Evolutionary conservation across 2,888 invertebrate genomes (phyloP), one percentile per base, ranked within the genome.

Genomic region (Galeruca laticollis): DNA sequence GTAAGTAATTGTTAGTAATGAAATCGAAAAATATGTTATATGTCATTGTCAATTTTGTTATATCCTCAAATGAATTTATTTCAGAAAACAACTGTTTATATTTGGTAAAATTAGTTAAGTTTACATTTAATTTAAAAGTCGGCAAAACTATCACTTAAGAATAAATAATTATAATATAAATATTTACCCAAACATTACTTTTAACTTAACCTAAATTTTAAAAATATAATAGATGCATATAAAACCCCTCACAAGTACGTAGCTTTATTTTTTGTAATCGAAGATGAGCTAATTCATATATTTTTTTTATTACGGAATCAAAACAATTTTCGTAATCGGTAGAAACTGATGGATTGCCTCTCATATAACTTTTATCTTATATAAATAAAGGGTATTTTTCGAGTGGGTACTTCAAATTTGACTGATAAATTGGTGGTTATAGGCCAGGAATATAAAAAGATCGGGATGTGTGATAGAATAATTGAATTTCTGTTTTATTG

Each of bases 361-460:
- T 18, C 33, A 57, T 35, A 57, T 35, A 8, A 13, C 26, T 54
- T 26, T 49, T 54, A 26, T 54, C 26, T 57, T 33, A 15, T 18
- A 18, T 35, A 57, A 33, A 57, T 57, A 57, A 35, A 57, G 33
- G 56, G 56, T 57, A 57, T 54, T 57, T 57, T 10, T 8, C 10
- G 18, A 57, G 56, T 57, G 33, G 33, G 56, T 57, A 57, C 56
- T 57, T 15, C 26, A 57, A 57, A 57, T 57, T 35, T 33, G 9
- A 33, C 35, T 35, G 33, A 35, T 57, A 15, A 56, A 15, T 56
- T 33, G 8, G 2, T 31, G 18, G 15, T 57, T 57, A 47, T 18
- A 47, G 18, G 8, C 47, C 6, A 9, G 8, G 15, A 33, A n/a
- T 11, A 26, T 26, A 1, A 8, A 20, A 13, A 51, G 20, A 21